phyloP scores from a whole-genome alignment of 2,888 invertebrate genomes.

The Subacronicta megacephala region DNA sequence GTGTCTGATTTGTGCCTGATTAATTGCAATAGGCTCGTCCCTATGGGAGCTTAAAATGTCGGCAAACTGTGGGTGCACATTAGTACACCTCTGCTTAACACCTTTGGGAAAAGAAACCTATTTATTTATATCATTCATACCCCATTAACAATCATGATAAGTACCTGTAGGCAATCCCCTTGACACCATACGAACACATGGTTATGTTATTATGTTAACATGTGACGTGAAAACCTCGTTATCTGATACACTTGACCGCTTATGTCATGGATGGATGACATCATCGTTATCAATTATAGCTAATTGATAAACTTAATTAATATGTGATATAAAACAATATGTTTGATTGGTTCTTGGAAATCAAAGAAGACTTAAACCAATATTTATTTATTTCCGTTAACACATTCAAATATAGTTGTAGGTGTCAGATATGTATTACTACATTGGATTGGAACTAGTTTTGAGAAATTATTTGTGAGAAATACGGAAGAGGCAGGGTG shows the following conservation, averaged over 20 bases:
- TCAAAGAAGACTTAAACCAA: slow-evolving; percentile 9
- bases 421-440: not conserved
- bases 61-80: too few relatives aligned
- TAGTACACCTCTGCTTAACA: too few relatives aligned
- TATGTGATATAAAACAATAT: not conserved
- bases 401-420: slow-evolving; percentile 1
- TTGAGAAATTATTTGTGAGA: slow-evolving; percentile 9
- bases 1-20: too few relatives aligned
- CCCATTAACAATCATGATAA: too few relatives aligned
- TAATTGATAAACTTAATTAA: slow-evolving; percentile 6
- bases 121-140: too few relatives aligned
- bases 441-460: slow-evolving; percentile 9
- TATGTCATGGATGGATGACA: slow-evolving; percentile 2
- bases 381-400: slow-evolving; percentile 23
- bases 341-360: not conserved
- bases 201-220: not conserved
- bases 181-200: slow-evolving; percentile 6
- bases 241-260: slow-evolving; percentile 13
- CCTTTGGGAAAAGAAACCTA: too few relatives aligned
- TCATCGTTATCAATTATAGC: slow-evolving; percentile 8
- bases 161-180: slow-evolving; percentile 9
- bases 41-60: too few relatives aligned
- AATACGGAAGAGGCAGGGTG: slow-evolving; percentile 33
- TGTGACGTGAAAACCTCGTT: slow-evolving; percentile 6
- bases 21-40: too few relatives aligned